Conservation (phyloP, 2,888 invertebrate genomes). For the Pseudoips prasinana region DNA sequence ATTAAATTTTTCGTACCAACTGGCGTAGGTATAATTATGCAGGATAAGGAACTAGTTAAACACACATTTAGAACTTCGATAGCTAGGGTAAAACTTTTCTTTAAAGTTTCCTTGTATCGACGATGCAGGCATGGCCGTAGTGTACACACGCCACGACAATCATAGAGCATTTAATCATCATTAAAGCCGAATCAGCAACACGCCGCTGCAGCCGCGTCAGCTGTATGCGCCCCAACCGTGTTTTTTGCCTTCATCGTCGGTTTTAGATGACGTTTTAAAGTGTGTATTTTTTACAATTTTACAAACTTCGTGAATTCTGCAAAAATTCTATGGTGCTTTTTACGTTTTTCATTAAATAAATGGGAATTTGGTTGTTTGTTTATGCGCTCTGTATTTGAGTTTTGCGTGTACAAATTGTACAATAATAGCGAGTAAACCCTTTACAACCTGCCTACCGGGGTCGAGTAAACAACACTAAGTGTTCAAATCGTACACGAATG, state of each 20-base stretch:
- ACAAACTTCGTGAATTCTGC: slow-evolving; percentile 2
- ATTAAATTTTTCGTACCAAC: too few species aligned
- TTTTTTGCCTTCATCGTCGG: slow-evolving; percentile 51
- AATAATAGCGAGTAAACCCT: slow-evolving; percentile 1
- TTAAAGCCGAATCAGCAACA: slow-evolving; percentile 74
- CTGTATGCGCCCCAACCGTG: slow-evolving; percentile 56
- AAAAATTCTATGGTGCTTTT: slow-evolving; percentile 11
- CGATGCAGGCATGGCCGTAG: slow-evolving; percentile 15
- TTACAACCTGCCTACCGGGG: background rate
- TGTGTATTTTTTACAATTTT: slow-evolving; percentile 16
- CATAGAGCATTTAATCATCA: slow-evolving; percentile 79
- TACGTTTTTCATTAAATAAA: slow-evolving; percentile 5
- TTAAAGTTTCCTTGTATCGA: slow-evolving; percentile 23
- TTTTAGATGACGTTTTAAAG: slow-evolving; percentile 51
- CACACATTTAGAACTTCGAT: slow-evolving; percentile 22
- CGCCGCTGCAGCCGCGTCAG: slow-evolving; percentile 61
- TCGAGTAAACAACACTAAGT: too few species aligned
- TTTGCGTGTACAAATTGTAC: slow-evolving; percentile 1
- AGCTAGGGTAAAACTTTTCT: slow-evolving; percentile 17
- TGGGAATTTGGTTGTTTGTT: slow-evolving; percentile 6
- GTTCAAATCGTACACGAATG: too few species aligned
- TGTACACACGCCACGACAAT: slow-evolving; percentile 64
- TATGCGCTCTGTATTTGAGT: slow-evolving; percentile 6
- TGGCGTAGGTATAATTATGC: slow-evolving; percentile 4
- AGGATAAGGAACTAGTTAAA: slow-evolving; percentile 7